Evolutionary conservation across 2,113 vertebrate species (phyloP), one percentile per base, ranked within the genome.

Genomic region (Charadrius vociferus): DNA sequence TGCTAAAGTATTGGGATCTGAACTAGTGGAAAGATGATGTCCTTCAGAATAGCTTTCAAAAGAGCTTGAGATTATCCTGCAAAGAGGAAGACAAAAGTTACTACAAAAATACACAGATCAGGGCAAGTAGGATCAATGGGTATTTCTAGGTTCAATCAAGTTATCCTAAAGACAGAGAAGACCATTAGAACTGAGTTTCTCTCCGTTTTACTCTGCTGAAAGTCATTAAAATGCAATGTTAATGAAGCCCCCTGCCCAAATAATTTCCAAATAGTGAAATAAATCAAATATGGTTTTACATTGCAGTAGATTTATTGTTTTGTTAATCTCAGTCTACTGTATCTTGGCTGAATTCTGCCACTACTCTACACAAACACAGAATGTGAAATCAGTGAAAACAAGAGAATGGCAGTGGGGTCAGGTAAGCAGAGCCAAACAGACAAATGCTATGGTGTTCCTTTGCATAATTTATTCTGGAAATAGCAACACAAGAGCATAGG

Each of bases 31-130:
- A 92, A 98, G 98, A 68, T 98, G 98, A 66, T 45, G 85, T 32
- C 96, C 91, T 87, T 99, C 99, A 21, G 98, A 96, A 66, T 97
- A 98, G 27, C 98, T 96, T 83, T 99, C 99, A 27, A 97, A 96
- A 14, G 98, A 98, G 94, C 98, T 98, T 3, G 98, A 98, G 10
- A 98, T 97, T 84, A 99, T 98, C 98, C 99, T 99, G 97, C 22
- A 78, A 72, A 87, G 71, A 96, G 45, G 78, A 93, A 90, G 52
- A 87, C 10, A 95, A 22, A 85, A 72, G 70, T 87, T 70, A 78
- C 30, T 66, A 14, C 92, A 39, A 88, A 77, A 71, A 29, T 30
- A 80, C 15, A 75, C 27, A 58, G 12, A 26, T 68, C 29, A 61
- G 45, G 45, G 26, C 67, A 91, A 77, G 63, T 19, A 93, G 45